A percentile compares a stretch with the other conserved stretches of the same genome.
Conservation (phyloP, 2,888 invertebrate genomes). For the Mesoligia furuncula region DNA sequence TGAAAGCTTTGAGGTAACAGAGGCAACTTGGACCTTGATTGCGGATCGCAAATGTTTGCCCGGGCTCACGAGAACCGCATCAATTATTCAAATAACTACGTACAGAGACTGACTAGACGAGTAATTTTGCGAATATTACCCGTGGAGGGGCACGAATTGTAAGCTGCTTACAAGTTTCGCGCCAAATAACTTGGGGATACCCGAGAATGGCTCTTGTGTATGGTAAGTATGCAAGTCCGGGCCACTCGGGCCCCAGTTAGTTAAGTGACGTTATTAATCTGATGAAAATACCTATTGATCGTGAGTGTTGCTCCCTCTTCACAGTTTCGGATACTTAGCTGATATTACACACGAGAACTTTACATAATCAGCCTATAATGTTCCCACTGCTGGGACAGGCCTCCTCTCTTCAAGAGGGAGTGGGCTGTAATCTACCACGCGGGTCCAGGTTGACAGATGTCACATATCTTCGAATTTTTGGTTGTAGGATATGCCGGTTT, state of each 20-base stretch:
- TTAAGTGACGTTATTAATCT: slow-evolving; percentile 81
- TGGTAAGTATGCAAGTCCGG: slow-evolving; percentile 76
- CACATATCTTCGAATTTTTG: neutral
- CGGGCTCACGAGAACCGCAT: slow-evolving; percentile 83
- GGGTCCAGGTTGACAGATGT: neutral
- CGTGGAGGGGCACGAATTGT: slow-evolving; percentile 77
- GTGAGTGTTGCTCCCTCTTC: slow-evolving; percentile 62
- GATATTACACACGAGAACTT: slow-evolving; percentile 36
- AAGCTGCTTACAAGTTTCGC: slow-evolving; percentile 87
- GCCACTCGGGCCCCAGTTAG: slow-evolving; percentile 67
- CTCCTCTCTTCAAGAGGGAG: neutral
- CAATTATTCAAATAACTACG: slow-evolving; percentile 89
- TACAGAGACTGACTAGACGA: slow-evolving; percentile 79
- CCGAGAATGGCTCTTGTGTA: slow-evolving; percentile 74
- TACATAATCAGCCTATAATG: neutral
- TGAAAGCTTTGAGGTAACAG: slow-evolving; percentile 74
- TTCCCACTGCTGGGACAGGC: neutral
- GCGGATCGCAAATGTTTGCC: slow-evolving; percentile 87
- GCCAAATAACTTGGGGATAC: slow-evolving; percentile 82
- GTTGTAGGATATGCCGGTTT: neutral
- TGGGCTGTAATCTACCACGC: neutral
- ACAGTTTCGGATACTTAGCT: slow-evolving; percentile 37
- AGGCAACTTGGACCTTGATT: slow-evolving; percentile 85
- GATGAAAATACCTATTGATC: slow-evolving; percentile 80
- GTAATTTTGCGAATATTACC: slow-evolving; percentile 86